phyloP scores from a whole-genome alignment of 2,888 invertebrate genomes.

The Drosophila atroscutellata region DNA sequence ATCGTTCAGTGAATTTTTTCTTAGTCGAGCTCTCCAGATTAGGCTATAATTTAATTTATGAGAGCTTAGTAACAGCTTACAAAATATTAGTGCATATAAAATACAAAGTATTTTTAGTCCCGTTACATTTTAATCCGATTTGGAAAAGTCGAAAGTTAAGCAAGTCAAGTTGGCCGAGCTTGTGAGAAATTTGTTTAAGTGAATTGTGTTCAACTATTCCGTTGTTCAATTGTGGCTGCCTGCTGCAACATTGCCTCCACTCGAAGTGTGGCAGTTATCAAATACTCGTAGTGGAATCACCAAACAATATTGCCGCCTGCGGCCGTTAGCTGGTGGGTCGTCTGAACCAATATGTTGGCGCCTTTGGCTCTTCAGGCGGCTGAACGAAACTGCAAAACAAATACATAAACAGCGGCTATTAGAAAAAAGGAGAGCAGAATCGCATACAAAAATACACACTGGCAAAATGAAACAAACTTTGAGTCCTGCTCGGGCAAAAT shows the following conservation, averaged over 20 bases:
- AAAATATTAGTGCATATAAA: not conserved
- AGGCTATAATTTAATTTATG: not conserved
- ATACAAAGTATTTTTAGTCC: not conserved
- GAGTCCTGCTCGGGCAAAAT: conserved; percentile 45
- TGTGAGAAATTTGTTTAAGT: conserved; percentile 15
- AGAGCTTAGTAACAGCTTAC: not conserved
- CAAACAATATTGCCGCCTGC: conserved; percentile 61
- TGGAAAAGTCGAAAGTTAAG: not conserved
- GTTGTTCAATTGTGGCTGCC: conserved; percentile 3
- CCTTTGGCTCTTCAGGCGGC: conserved; percentile 25
- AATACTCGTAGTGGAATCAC: conserved; percentile 33
- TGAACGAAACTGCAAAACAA: conserved; percentile 44
- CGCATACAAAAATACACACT: conserved; percentile 10
- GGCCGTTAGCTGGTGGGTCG: conserved; percentile 43
- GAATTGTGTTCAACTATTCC: conserved; percentile 6
- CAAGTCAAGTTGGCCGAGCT: not conserved
- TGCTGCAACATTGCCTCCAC: not conserved
- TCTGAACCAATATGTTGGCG: conserved; percentile 56
- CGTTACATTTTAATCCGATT: conserved; percentile 1
- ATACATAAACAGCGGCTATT: conserved; percentile 45
- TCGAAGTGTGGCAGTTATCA: conserved; percentile 25
- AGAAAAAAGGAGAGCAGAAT: conserved; percentile 58
- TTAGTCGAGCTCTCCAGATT: not conserved
- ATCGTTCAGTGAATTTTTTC: not conserved
- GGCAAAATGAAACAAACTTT: conserved; percentile 19